A percentile compares a stretch with the other conserved stretches of the same genome.
These are phyloP conservation scores for Stomatorhinus ivindoensis DNA, from an alignment of 2,113 vertebrate species.

Conservation along the genomic window DNA sequence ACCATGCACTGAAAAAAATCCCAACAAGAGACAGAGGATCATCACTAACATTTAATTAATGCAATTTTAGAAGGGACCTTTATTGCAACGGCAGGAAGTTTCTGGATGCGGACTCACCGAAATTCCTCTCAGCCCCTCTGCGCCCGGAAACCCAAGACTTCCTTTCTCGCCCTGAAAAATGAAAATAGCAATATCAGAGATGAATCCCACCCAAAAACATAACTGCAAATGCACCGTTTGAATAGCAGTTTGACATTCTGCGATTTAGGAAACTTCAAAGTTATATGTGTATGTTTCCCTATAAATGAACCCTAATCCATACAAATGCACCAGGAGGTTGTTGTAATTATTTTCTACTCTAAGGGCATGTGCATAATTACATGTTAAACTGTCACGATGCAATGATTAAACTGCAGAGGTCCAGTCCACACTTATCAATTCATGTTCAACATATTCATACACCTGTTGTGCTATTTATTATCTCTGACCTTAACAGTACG, in stretches of 20 bases:
- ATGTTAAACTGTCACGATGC: background rate
- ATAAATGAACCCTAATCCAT: background rate
- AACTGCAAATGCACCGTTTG: background rate
- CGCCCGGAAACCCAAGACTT: slow-evolving; percentile 35
- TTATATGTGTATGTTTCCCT: background rate
- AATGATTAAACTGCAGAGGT: background rate
- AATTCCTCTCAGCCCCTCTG: slow-evolving; percentile 45
- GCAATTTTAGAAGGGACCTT: background rate
- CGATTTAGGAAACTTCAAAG: background rate
- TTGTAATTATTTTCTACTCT: no score
- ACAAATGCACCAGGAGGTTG: background rate
- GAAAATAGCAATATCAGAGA: background rate
- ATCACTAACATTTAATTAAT: background rate
- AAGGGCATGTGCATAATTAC: background rate
- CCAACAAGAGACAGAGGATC: background rate
- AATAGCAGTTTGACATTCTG: background rate
- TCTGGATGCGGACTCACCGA: slow-evolving; percentile 42
- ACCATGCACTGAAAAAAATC: background rate
- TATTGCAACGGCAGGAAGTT: background rate
- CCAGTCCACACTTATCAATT: background rate
- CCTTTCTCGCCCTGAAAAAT: slow-evolving; percentile 49
- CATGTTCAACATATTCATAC: background rate
- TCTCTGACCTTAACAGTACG: background rate
- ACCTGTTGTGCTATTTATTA: background rate
- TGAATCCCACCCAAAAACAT: background rate